Base-by-base conservation (phyloP, 2,113 vertebrate species). In the Protobothrops mucrosquamatus region DNA sequence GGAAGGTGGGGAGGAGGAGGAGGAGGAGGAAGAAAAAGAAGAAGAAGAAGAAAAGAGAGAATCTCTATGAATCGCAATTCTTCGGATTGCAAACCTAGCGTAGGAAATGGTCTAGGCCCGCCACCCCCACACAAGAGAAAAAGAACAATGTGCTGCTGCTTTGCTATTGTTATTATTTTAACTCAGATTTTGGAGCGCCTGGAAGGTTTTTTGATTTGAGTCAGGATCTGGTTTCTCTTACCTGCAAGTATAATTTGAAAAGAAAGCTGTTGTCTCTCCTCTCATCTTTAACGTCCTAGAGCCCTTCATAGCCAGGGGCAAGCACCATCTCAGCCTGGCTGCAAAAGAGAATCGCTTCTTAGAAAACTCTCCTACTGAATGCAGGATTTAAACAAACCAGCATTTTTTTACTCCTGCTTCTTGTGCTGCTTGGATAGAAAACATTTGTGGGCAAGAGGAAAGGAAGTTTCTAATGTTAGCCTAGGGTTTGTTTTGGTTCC, bases 221-320 rank as follows among this genome's bases (percentile, higher is more conserved):
- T 96, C 98, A 95, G 93, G 93, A 92, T 39, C 14, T 57, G 87
- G 95, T 97, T 97, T 97, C 94, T 94, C 93, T 97, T 97, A 97
- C 96, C 59, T 90, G 96, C 96, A 96, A 96, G 94, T 93, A 93
- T 64, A 92, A 93, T 95, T 96, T 89, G 46, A 95, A 96, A 96
- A 94, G 43, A 94, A 97, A 97, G 94, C 93, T 97, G 96, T 97
- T 96, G 96, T 96, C 96, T 57, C 95, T 87, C 96, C 97, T 97
- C 94, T 91, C 91, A 91, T 92, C 92, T 90, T 95, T 94, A 59
- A 74, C 87, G 51, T 94, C 94, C 95, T 23, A 6, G 85, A 87
- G 48, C 24, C 18, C 85, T 29, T 51, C 26, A 57, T 88, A 46
- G 93, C 94, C 95, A 96, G 96, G 97, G 97, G 97, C 97, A 87